These are phyloP conservation scores for Rhinoderma darwinii DNA, from an alignment of 2,113 vertebrate species.

Conservation along the genomic window DNA sequence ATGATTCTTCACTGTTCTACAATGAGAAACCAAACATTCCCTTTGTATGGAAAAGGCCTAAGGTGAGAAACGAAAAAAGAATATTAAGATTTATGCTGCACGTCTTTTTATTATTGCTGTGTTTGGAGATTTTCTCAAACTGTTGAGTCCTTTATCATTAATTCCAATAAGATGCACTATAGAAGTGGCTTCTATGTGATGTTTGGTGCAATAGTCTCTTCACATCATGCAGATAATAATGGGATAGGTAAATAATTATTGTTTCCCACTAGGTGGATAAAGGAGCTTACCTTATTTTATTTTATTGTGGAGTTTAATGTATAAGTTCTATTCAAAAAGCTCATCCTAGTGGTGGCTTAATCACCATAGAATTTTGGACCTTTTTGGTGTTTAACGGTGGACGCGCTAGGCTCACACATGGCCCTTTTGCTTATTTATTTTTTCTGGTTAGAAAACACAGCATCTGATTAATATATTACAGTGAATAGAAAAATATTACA, in stretches of 20 bases:
- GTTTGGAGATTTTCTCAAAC: not conserved
- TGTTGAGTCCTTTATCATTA: not conserved
- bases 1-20: slow-evolving; percentile 82
- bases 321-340: no score
- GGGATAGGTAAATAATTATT: not conserved
- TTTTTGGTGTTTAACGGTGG: no score
- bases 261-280: not conserved
- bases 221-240: not conserved
- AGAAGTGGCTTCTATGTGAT: no score
- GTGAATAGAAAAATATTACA: no score
- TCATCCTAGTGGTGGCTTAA: no score
- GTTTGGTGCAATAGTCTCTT: not conserved
- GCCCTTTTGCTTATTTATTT: no score
- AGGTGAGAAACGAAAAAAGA: slow-evolving; percentile 71
- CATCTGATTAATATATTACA: no score
- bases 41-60: slow-evolving; percentile 89
- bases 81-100: not conserved
- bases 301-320: not conserved
- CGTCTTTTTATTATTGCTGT: not conserved
- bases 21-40: slow-evolving; percentile 79
- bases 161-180: not conserved
- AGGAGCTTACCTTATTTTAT: no score
- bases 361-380: no score
- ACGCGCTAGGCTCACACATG: no score
- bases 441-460: no score